Evolutionary conservation across 2,797 vertebrate species (phyloP), one percentile per base, ranked within the genome.

Genomic region (Dallia pectoralis): DNA sequence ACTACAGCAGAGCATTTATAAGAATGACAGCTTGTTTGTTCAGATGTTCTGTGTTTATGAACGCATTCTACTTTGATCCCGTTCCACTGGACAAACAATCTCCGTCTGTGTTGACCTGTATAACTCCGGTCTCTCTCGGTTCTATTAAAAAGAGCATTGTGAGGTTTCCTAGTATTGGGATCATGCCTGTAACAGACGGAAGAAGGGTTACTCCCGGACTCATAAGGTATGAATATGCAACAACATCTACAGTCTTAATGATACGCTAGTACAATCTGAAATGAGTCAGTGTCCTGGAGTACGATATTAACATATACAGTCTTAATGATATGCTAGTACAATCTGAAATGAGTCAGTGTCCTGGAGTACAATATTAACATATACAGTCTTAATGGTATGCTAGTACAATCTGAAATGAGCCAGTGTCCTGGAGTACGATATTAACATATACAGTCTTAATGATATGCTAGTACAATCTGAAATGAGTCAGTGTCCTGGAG

Each of bases 301-400:
- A n/a, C n/a, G n/a, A n/a, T n/a, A n/a, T n/a, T n/a, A n/a, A n/a
- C n/a, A n/a, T n/a, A n/a, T n/a, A n/a, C n/a, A 82, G 77, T 78
- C 79, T 80, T n/a, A 83, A 83, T 82, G 77, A 69, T 68, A 19
- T 8, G 22, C n/a, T 14, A 27, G 62, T 64, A 64, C 6, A 30
- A 78, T 8, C 74, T 69, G 70, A 80, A 27, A 3, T 47, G 0
- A 48, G 80, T 70, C 1, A 47, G 65, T 78, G 79, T 80, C 83
- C 85, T n/a, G n/a, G n/a, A n/a, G n/a, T n/a, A n/a, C n/a, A n/a
- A n/a, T n/a, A n/a, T n/a, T n/a, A n/a, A n/a, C n/a, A n/a, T n/a
- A n/a, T n/a, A n/a, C n/a, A 82, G 77, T 78, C 79, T 80, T n/a
- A 83, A 83, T 82, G 77, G 84, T 68, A 19, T 8, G 22, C n/a